These are phyloP conservation scores for Myopa tessellatipennis DNA, from an alignment of 2,888 invertebrate species.

Conservation along the genomic window DNA sequence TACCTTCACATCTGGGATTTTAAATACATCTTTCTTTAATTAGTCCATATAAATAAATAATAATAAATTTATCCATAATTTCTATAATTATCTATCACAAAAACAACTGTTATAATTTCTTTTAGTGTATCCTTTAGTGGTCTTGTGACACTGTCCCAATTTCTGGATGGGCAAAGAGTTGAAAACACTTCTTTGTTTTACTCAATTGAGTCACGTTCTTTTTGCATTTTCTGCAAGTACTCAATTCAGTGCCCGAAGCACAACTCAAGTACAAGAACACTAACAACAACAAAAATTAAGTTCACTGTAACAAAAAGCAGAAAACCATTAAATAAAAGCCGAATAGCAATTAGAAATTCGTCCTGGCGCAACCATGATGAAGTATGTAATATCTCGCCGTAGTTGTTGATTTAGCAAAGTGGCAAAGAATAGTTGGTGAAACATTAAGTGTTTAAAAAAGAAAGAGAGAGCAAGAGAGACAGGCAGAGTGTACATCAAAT, in stretches of 20 bases:
- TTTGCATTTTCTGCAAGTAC: slow-evolving; percentile 11
- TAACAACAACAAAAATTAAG: slow-evolving; percentile 9
- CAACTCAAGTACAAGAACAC: slow-evolving; percentile 8
- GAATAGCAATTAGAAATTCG: slow-evolving; percentile 42
- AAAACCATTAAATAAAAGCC: slow-evolving; percentile 41
- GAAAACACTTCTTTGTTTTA: background rate
- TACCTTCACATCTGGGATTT: too few species aligned
- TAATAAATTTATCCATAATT: too few species aligned
- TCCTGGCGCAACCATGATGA: slow-evolving; percentile 18
- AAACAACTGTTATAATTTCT: too few species aligned
- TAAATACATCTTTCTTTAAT: too few species aligned
- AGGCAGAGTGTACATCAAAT: background rate
- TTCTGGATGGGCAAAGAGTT: background rate
- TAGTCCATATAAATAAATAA: too few species aligned
- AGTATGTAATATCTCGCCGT: background rate
- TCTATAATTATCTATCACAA: too few species aligned
- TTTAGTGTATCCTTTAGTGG: too few species aligned
- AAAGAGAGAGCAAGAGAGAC: background rate
- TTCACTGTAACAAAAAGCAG: slow-evolving; percentile 18
- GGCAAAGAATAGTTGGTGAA: slow-evolving; percentile 5
- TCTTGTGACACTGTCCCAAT: too few species aligned
- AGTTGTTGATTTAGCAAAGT: background rate
- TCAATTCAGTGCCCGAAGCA: slow-evolving; percentile 4
- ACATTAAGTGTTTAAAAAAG: slow-evolving; percentile 5
- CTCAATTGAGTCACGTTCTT: slow-evolving; percentile 33